Conservation (phyloP, 1,140 invertebrate species). For the Dolichoris vasculosae region DNA sequence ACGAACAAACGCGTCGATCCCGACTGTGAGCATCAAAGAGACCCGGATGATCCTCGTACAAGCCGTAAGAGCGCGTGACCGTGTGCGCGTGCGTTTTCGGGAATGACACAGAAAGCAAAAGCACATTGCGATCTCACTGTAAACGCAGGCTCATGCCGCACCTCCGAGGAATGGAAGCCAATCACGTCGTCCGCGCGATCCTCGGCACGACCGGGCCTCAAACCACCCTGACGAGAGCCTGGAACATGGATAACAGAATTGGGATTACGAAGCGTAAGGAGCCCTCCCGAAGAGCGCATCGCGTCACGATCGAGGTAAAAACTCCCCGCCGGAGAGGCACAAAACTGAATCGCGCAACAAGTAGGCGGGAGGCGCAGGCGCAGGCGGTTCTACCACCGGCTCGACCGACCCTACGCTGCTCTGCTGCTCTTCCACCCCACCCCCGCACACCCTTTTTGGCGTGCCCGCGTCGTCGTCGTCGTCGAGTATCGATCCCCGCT, state of each 20-base stretch:
- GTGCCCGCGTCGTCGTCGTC: not conserved
- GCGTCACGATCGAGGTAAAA: not conserved
- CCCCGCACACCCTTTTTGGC: not conserved
- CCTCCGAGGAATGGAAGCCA: slow-evolving; percentile 18
- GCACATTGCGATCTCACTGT: not conserved
- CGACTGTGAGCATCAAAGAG: not conserved
- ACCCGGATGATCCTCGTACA: no score
- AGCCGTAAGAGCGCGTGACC: not conserved
- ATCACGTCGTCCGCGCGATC: slow-evolving; percentile 63
- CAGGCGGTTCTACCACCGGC: not conserved
- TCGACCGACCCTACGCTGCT: not conserved
- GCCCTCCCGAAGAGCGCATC: not conserved
- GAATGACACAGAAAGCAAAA: not conserved
- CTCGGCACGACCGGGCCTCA: slow-evolving; percentile 15
- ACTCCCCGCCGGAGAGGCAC: not conserved
- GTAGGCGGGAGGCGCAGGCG: slow-evolving; percentile 33
- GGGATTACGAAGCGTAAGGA: not conserved
- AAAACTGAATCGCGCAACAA: slow-evolving; percentile 32
- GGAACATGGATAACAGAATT: slow-evolving; percentile 58
- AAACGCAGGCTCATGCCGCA: slow-evolving; percentile 17
- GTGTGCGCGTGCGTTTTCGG: not conserved
- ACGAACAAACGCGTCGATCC: no score
- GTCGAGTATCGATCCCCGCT: slow-evolving; percentile 38
- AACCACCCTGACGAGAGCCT: not conserved
- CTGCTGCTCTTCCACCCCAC: not conserved